A percentile compares a stretch with the other conserved stretches of the same genome.
Conservation (phyloP, 2,888 invertebrate genomes). For the Andrena minutula region DNA sequence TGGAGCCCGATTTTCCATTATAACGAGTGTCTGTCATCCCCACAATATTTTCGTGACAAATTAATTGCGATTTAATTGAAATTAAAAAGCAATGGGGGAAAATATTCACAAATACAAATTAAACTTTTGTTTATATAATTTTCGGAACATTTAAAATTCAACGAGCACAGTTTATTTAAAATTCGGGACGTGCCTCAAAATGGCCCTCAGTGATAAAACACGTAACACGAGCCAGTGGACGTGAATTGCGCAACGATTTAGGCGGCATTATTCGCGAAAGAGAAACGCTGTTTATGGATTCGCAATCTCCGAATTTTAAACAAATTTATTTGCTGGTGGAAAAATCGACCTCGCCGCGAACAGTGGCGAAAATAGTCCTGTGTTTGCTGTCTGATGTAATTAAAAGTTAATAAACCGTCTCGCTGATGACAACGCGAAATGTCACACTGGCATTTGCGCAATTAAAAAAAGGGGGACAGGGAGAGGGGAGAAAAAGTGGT, state of each 20-base stretch:
- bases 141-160: not conserved
- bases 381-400: slow-evolving; percentile 17
- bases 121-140: not conserved
- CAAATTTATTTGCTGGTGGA: not conserved
- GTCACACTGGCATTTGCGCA: slow-evolving; percentile 25
- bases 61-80: not conserved
- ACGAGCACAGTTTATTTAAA: not conserved
- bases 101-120: not conserved
- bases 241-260: not conserved
- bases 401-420: slow-evolving; percentile 31
- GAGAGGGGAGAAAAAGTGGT: slow-evolving; percentile 4
- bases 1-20: not conserved
- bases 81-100: no score
- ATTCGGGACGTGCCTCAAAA: not conserved
- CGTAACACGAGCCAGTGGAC: slow-evolving; percentile 2
- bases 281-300: slow-evolving; percentile 3
- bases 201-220: not conserved
- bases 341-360: not conserved
- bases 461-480: slow-evolving; percentile 4
- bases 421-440: slow-evolving; percentile 42
- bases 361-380: not conserved
- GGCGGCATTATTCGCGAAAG: slow-evolving; percentile 1
- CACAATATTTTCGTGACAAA: not conserved
- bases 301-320: not conserved
- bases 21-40: slow-evolving; percentile 15